These are phyloP conservation scores for Melanchra persicariae DNA, from an alignment of 2,888 invertebrate species.

Conservation along the genomic window DNA sequence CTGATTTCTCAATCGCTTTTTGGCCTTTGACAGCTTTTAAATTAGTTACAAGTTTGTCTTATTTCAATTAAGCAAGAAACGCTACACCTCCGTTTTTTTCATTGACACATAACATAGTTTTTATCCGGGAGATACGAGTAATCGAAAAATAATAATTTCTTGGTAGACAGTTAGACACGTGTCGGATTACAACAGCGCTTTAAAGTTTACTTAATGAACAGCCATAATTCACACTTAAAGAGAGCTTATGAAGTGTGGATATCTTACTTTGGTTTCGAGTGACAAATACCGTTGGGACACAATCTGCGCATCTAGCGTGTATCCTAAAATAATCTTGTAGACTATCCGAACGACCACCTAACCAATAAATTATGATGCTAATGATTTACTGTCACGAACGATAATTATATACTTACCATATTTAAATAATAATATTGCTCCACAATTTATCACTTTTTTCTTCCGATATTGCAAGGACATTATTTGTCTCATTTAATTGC, in stretches of 20 bases:
- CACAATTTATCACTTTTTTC: conserved; percentile 39
- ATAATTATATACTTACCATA: conserved; percentile 35
- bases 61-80: conserved; percentile 13
- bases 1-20: not conserved
- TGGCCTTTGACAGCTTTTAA: not conserved
- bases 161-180: not conserved
- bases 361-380: conserved; percentile 51
- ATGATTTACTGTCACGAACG: conserved; percentile 43
- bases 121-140: not conserved
- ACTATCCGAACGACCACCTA: conserved; percentile 28
- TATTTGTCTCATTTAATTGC: conserved; percentile 33
- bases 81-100: not conserved
- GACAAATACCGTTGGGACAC: conserved; percentile 36
- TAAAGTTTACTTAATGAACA: conserved; percentile 29
- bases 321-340: conserved; percentile 43
- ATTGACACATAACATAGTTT: conserved; percentile 5
- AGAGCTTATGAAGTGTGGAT: conserved; percentile 20
- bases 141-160: conserved; percentile 3
- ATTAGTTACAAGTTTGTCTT: not conserved
- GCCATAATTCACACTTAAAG: conserved; percentile 18
- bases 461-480: conserved; percentile 14
- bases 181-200: conserved; percentile 14
- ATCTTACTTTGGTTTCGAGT: conserved; percentile 31
- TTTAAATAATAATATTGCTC: conserved; percentile 40
- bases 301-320: conserved; percentile 27